Percentiles rank a stretch among this genome's conserved stretches.
These are phyloP conservation scores for Lagria hirta DNA, from an alignment of 2,888 invertebrate species.

Conservation along the genomic window DNA sequence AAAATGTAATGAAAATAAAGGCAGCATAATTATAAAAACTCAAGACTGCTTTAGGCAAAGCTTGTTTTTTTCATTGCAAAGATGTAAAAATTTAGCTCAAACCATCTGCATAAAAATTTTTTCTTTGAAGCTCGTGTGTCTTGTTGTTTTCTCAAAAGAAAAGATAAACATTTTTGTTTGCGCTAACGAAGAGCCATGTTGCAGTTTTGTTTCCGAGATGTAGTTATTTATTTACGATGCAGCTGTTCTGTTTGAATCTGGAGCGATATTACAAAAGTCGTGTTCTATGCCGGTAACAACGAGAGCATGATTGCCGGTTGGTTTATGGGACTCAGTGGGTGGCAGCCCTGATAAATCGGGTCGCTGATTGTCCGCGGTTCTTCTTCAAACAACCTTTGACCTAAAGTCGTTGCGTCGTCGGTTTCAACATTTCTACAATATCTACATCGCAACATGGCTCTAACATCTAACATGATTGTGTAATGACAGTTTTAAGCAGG, in stretches of 20 bases:
- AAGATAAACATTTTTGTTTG: constrained; percentile 27
- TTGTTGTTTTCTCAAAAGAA: constrained; percentile 2
- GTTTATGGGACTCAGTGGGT: constrained; percentile 44
- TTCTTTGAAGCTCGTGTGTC: constrained; percentile 1
- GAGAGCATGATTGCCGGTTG: constrained; percentile 41
- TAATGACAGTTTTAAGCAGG: constrained; percentile 1
- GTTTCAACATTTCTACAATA: constrained; percentile 12
- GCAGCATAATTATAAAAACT: too few relatives aligned
- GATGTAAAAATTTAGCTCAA: too few relatives aligned
- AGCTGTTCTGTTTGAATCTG: constrained; percentile 36
- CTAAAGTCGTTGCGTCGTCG: constrained; percentile 10
- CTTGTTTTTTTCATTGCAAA: too few relatives aligned
- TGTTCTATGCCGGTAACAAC: constrained; percentile 41
- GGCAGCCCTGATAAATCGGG: constrained; percentile 36
- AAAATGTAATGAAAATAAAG: too few relatives aligned
- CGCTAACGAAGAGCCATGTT: constrained; percentile 35
- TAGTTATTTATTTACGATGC: constrained; percentile 40
- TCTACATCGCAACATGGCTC: constrained; percentile 4
- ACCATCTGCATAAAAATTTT: not conserved
- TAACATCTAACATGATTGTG: constrained; percentile 1
- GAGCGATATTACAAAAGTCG: constrained; percentile 43
- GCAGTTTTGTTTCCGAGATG: constrained; percentile 39
- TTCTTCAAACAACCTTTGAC: constrained; percentile 33
- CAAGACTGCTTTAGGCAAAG: too few relatives aligned
- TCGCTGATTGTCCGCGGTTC: constrained; percentile 39